Evolutionary conservation across 2,113 vertebrate species (phyloP).

Genomic region (Toxotes chatareus): DNA sequence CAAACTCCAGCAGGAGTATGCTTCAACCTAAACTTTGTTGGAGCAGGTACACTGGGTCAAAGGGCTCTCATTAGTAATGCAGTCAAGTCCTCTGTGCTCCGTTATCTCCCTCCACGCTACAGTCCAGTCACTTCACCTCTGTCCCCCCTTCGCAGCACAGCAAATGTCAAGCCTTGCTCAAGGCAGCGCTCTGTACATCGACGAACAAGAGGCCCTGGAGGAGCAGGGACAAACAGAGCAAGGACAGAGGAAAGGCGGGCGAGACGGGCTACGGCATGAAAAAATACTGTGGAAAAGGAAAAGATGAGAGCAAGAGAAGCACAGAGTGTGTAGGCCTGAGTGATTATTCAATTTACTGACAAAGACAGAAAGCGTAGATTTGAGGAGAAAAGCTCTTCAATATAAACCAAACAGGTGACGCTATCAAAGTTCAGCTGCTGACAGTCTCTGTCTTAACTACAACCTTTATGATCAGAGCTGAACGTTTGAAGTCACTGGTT

Average conservation of each 20-base stretch:
- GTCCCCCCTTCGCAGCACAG: background rate
- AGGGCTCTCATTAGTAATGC: background rate
- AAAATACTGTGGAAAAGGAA: background rate
- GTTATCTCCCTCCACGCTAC: constrained; percentile 16
- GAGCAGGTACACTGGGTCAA: constrained; percentile 31
- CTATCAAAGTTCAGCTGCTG: background rate
- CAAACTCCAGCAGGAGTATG: constrained; percentile 1
- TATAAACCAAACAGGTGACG: background rate
- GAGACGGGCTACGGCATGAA: background rate
- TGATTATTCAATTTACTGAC: background rate
- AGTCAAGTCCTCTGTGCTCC: background rate
- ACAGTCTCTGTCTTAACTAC: background rate
- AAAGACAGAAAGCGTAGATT: background rate
- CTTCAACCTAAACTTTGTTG: constrained; percentile 5
- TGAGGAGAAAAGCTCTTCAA: background rate
- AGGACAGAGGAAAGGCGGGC: background rate
- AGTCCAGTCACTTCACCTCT: constrained; percentile 50
- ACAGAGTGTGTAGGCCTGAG: background rate
- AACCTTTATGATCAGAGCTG: too few species aligned
- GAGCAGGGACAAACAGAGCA: background rate
- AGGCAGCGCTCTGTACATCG: constrained; percentile 15
- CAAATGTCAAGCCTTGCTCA: constrained; percentile 61
- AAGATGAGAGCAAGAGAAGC: background rate
- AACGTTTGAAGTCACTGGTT: too few species aligned
- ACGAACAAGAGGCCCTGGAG: constrained; percentile 21